phyloP scores from a whole-genome alignment of 2,888 invertebrate genomes.

The Drosophila subsilvestris region DNA sequence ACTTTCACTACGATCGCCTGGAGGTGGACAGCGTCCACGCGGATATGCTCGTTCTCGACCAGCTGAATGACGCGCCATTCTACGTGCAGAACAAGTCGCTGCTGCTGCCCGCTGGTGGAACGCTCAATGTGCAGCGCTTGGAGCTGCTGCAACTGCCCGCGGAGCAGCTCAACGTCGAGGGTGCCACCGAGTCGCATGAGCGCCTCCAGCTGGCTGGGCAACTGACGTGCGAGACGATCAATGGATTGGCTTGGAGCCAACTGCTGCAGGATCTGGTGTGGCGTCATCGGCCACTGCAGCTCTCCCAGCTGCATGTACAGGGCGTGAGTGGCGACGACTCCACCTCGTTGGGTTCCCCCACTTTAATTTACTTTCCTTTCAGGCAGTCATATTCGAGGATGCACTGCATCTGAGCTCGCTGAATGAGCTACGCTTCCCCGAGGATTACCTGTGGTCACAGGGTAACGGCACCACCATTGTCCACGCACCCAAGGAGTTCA shows the following conservation, averaged over 20 bases:
- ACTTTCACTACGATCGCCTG: slow-evolving; percentile 63
- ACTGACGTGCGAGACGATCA: slow-evolving; percentile 83
- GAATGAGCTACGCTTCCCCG: slow-evolving; percentile 85
- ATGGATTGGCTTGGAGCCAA: slow-evolving; percentile 84
- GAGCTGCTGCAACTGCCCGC: slow-evolving; percentile 53
- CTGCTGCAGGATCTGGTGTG: slow-evolving; percentile 84
- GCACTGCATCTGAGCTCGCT: slow-evolving; percentile 81
- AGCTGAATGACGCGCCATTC: slow-evolving; percentile 77
- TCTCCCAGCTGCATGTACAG: slow-evolving; percentile 83
- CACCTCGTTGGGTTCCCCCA: no score
- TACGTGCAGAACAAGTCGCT: slow-evolving; percentile 75
- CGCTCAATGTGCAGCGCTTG: slow-evolving; percentile 66
- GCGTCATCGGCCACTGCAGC: slow-evolving; percentile 82
- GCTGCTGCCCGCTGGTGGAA: slow-evolving; percentile 70
- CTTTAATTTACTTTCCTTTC: neutral
- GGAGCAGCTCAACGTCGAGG: neutral
- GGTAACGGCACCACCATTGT: slow-evolving; percentile 80
- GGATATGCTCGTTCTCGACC: slow-evolving; percentile 75
- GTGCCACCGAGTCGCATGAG: slow-evolving; percentile 16
- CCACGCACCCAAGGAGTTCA: slow-evolving; percentile 85
- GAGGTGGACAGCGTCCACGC: slow-evolving; percentile 72
- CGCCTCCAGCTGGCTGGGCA: slow-evolving; percentile 59
- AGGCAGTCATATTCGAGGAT: slow-evolving; percentile 84
- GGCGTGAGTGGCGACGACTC: slow-evolving; percentile 84
- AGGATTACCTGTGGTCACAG: slow-evolving; percentile 84